Base-by-base conservation (phyloP, 2,113 vertebrate genomes). In the Chloropsis cyanopogon region DNA sequence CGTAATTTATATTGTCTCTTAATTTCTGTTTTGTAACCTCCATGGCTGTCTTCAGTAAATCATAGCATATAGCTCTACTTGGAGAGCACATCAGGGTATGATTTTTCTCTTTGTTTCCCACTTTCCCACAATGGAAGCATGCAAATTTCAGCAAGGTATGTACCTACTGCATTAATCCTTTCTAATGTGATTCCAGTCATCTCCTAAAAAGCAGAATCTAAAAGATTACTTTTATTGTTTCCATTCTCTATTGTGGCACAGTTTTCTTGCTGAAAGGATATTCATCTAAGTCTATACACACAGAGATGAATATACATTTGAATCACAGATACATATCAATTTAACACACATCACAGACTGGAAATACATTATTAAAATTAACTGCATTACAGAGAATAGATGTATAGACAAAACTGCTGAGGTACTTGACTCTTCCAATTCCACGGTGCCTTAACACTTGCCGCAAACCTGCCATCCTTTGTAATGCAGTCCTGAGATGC, bases 11-110 rank as follows among this genome's bases (percentile, higher is more conserved):
- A 84, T 44, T 2, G 0, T 83, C 86, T 90, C 72, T 83, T 88
- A n/a, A 75, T 95, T 93, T 82, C 68, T 88, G 42, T 82, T 95
- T 78, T 92, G 71, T 82, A 92, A 79, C 68, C 76, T 93, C 59
- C 26, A 41, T 64, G 71, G 72, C 68, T 65, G 78, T 44, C 90
- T 83, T 57, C 42, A 79, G 77, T 90, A 85, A 96, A 88, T 96
- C 76, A 90, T 3, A 63, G 84, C 13, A 2, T 39, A 11, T 25
- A 82, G 39, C 64, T 71, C 54, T 53, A 33, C 31, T 22, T 66
- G 1, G 5, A 78, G 35, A 94, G 25, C 24, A 29, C 35, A 88
- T 10, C 78, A 37, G 65, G 52, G 60, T 37, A 68, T 21, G 50
- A 70, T 92, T 81, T 92, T 82, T 37, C 63, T 75, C 70, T 94